A percentile compares a stretch with the other conserved stretches of the same genome.
These are phyloP conservation scores for Loriculus beryllinus DNA, from an alignment of 2,797 vertebrate genomes.

Conservation along the genomic window DNA sequence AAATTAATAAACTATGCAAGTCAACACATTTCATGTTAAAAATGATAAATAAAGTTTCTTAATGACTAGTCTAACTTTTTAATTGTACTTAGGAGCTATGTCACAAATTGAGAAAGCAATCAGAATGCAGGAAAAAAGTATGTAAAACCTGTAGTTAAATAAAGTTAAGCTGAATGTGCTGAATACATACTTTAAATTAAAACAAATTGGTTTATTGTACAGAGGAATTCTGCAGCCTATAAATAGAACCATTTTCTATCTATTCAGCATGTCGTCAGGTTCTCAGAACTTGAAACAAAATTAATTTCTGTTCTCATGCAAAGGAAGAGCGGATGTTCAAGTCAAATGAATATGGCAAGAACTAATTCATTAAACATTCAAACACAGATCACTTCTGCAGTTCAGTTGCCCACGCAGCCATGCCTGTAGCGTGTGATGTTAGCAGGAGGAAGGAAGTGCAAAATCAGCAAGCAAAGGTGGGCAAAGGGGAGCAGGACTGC, in stretches of 20 bases:
- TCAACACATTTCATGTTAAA: slow-evolving; percentile 3
- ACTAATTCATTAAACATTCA: not conserved
- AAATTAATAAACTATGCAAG: slow-evolving; percentile 26
- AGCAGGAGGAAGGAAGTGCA: not conserved
- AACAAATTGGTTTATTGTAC: slow-evolving; percentile 20
- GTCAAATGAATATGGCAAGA: not conserved
- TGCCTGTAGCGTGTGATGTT: not conserved
- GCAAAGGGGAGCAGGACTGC: not conserved
- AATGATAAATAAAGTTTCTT: slow-evolving; percentile 27
- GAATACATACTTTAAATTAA: slow-evolving; percentile 41
- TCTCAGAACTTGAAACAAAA: slow-evolving; percentile 13
- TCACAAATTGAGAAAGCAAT: not conserved
- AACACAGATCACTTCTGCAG: not conserved
- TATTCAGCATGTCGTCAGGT: slow-evolving; percentile 28
- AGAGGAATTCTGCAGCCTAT: slow-evolving; percentile 25
- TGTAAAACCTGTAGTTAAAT: not conserved
- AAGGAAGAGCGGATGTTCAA: not conserved
- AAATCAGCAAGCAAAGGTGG: not conserved
- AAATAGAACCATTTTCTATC: slow-evolving; percentile 28
- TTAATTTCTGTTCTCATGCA: not conserved
- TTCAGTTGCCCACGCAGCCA: not conserved
- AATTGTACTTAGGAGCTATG: not conserved
- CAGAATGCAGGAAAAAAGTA: not conserved
- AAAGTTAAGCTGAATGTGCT: slow-evolving; percentile 32
- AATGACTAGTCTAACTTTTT: not conserved